Evolutionary conservation across 2,797 vertebrate genomes (phyloP).

Genomic region (Balearica regulorum): DNA sequence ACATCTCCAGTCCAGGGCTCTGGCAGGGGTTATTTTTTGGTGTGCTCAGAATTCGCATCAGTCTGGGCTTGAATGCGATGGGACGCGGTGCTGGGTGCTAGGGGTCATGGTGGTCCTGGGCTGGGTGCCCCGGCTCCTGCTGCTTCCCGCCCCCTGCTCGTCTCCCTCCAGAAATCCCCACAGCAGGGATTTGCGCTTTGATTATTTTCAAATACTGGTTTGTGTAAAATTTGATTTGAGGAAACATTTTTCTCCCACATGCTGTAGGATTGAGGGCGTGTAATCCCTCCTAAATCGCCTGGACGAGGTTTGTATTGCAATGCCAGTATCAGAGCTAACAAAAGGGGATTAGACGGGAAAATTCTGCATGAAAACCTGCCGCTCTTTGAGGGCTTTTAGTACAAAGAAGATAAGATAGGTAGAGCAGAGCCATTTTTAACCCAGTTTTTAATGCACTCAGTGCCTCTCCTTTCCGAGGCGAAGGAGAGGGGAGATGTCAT

Average conservation of each 20-base stretch:
- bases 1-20: accelerated
- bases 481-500: slow-evolving; percentile 1
- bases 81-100: background rate
- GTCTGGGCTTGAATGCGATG: background rate
- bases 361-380: slow-evolving; percentile 74
- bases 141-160: background rate
- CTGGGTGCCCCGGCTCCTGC: background rate
- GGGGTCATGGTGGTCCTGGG: background rate
- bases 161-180: slow-evolving; percentile 15
- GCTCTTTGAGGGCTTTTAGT: slow-evolving; percentile 69
- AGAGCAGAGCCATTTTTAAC: slow-evolving; percentile 75
- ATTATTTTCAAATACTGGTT: slow-evolving; percentile 73
- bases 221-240: slow-evolving; percentile 78
- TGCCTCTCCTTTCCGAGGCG: background rate
- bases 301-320: slow-evolving; percentile 65
- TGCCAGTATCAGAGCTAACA: slow-evolving; percentile 72
- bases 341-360: slow-evolving; percentile 75
- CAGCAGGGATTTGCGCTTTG: slow-evolving; percentile 69
- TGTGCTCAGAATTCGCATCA: accelerated
- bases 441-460: slow-evolving; percentile 68
- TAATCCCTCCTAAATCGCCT: slow-evolving; percentile 77
- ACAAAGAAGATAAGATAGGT: slow-evolving; percentile 78
- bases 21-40: background rate
- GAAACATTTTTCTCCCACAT: slow-evolving; percentile 71
- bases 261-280: slow-evolving; percentile 71